Base-by-base conservation (phyloP, 2,113 vertebrate genomes). In the Aspiorhynchus laticeps region DNA sequence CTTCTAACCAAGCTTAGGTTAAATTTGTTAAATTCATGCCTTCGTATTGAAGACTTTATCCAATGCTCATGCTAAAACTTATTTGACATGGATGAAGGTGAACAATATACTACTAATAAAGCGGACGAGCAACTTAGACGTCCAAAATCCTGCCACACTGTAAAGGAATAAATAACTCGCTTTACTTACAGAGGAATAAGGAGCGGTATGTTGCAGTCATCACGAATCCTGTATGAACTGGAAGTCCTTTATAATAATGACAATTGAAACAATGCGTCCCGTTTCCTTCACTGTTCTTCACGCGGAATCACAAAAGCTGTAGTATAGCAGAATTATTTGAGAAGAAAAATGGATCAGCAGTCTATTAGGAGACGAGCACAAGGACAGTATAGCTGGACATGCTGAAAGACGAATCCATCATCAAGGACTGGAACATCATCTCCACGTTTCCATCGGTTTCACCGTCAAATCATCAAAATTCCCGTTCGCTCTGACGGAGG, bases 151-250 rank as follows among this genome's bases (percentile, higher is more conserved):
- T 7, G 14, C 46, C 43, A 33, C 11, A 24, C 26, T 12, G 28
- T 15, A 21, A 26, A 41, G 11, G n/a, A 84, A 74, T 41, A 74
- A 84, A 82, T 31, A 69, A 73, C 6, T 74, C 21, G 17, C 7
- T 79, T 26, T 83, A 88, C 88, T 88, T 51, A 88, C 88, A 75
- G 3, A 88, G 85, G 38, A 86, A 61, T 67, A 73, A 38, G 63
- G 92, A 93, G 86, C 89, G 89, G 87, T 91, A 92, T 83, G 88
- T 91, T 87, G 93, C 93, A 94, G 94, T 93, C 95, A 96, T 96
- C 92, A 87, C 92, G 93, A 92, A 93, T 90, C 81, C 46, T 41
- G 80, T 56, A 56, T 80, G 84, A 77, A 65, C 84, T 88, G 88
- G 85, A 92, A 88, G 87, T 95, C 95, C 94, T 92, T 92, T 85